Conservation (phyloP, 2,113 vertebrate species). For the Xenus cinereus region DNA sequence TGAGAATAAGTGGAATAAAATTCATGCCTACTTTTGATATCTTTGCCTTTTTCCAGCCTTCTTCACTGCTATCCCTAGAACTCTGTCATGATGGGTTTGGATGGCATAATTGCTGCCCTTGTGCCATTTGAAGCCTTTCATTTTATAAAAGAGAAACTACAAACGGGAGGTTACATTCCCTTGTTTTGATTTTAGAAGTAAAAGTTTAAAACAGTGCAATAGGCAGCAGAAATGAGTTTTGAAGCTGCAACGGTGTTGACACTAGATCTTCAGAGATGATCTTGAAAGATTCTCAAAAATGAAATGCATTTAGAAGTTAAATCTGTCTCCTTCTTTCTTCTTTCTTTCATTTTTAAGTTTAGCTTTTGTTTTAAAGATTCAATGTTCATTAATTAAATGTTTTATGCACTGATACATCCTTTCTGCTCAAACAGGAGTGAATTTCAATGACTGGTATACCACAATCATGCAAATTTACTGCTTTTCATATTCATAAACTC, state of each 20-base stretch:
- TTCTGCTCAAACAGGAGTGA: conserved; percentile 46
- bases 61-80: not conserved
- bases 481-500: conserved; percentile 60
- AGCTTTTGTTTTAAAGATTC: conserved; percentile 15
- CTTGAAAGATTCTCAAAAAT: conserved; percentile 19
- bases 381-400: conserved; percentile 41
- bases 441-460: conserved; percentile 45
- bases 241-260: not conserved
- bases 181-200: conserved; percentile 38
- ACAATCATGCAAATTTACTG: conserved; percentile 52
- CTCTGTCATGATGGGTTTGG: not conserved
- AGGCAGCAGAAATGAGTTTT: conserved; percentile 12
- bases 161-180: not conserved
- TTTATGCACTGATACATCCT: conserved; percentile 6
- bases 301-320: conserved; percentile 33
- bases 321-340: not conserved
- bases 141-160: conserved; percentile 20
- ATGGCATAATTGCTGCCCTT: conserved; percentile 16
- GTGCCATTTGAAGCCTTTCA: conserved; percentile 13
- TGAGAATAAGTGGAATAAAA: not conserved
- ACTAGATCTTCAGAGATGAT: conserved; percentile 23
- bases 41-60: not conserved
- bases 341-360: not conserved
- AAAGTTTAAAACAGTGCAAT: conserved; percentile 21
- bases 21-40: not conserved